Evolutionary conservation across 1,140 invertebrate species (phyloP).

Genomic region (Parasteatoda tepidariorum): DNA sequence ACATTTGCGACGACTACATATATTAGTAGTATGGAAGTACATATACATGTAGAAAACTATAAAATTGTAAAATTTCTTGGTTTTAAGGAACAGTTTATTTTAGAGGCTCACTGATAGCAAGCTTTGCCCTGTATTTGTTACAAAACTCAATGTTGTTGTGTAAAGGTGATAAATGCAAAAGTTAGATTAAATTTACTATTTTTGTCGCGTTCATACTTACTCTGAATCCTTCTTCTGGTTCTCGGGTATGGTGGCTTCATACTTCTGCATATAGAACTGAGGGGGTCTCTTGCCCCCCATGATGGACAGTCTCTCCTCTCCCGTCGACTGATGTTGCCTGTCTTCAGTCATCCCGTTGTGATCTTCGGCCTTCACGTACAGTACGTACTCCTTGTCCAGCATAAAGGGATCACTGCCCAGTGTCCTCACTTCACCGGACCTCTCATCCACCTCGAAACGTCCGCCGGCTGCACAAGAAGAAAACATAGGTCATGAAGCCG

Average conservation of each 20-base stretch:
- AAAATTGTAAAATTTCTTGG: too few relatives aligned
- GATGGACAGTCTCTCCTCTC: constrained; percentile 89
- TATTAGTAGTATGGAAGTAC: too few relatives aligned
- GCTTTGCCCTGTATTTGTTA: too few relatives aligned
- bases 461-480: constrained; percentile 74
- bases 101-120: too few relatives aligned
- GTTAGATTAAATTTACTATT: too few relatives aligned
- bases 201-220: constrained; percentile 81
- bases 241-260: constrained; percentile 94
- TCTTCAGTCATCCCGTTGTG: constrained; percentile 92
- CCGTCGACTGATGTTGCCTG: constrained; percentile 87
- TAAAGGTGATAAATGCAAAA: too few relatives aligned
- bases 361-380: constrained; percentile 95
- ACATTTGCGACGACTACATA: too few relatives aligned
- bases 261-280: constrained; percentile 92
- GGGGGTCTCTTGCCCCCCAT: constrained; percentile 95
- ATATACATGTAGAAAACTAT: too few relatives aligned
- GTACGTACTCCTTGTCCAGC: constrained; percentile 95
- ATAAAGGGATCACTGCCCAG: constrained; percentile 91
- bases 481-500: too few relatives aligned
- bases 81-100: too few relatives aligned
- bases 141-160: too few relatives aligned
- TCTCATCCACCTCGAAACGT: constrained; percentile 87
- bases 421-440: constrained; percentile 90
- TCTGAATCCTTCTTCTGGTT: constrained; percentile 96